Evolutionary conservation across 2,888 invertebrate species (phyloP), one percentile per base, ranked within the genome.

Genomic region (Abrostola tripartita): DNA sequence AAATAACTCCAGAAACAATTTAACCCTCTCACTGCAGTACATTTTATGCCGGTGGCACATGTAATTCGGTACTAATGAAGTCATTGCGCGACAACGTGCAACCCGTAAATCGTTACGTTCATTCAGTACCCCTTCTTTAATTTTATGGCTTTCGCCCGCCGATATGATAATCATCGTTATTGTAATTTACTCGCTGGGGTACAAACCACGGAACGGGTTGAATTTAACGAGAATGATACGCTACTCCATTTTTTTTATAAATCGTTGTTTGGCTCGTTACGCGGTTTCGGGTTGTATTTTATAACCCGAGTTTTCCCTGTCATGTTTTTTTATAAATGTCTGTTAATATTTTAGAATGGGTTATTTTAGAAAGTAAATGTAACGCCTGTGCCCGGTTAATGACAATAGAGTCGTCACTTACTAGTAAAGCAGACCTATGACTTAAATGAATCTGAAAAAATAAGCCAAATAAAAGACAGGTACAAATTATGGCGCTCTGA

Each of bases 51-150:
- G 41, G 55, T 37, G 37, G 10, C 50, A 58, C 57, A 79, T 69
- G 74, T 83, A 82, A 85, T 83, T 87, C 85, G 77, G 78, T 71
- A 73, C 79, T 88, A 89, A 88, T 88, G 87, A 88, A 88, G 88
- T 82, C 80, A 88, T 88, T 83, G 82, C 83, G 84, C 80, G 75
- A 71, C 81, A 76, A 76, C 76, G 75, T 38, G 54, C 37, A 61
- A 44, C 41, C 54, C 49, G 42, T 58, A 44, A 81, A 84, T 83
- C 86, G 85, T 85, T 84, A 84, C 86, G 79, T 84, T 84, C 83
- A 81, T 70, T 86, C 86, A 75, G 66, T 84, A 85, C 88, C 88
- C 88, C 84, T 85, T 75, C 82, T 70, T 83, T 83, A 81, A 83
- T 83, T 87, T 86, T 87, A 88, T 83, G 82, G 80, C 78, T 77